Percentiles rank a stretch among this genome's conserved stretches.
These are phyloP conservation scores for Chionodraco myersi DNA, from an alignment of 2,113 vertebrate genomes.

Conservation along the genomic window DNA sequence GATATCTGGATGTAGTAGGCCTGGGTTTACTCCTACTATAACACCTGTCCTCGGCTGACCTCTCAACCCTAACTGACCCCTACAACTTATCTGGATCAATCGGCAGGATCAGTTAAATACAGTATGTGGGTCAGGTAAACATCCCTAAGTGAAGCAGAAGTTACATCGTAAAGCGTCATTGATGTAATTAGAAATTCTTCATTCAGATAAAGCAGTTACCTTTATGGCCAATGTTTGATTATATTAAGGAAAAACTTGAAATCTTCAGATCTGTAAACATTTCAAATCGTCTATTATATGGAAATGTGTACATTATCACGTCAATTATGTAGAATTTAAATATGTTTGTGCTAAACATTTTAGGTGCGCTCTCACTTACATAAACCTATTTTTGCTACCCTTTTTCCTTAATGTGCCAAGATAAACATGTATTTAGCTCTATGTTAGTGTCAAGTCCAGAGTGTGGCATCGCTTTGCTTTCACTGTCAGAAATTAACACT, in stretches of 20 bases:
- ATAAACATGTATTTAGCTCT: not conserved
- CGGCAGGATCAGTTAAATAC: not conserved
- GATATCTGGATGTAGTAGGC: conserved; percentile 68
- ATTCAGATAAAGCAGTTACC: not conserved
- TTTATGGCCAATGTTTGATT: not conserved
- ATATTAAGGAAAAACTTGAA: not conserved
- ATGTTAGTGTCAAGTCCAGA: not conserved
- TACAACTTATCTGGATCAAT: conserved; percentile 4
- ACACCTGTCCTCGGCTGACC: conserved; percentile 72
- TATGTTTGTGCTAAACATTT: not conserved
- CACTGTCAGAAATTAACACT: not conserved
- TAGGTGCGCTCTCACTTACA: too few species aligned
- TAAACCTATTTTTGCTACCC: not conserved
- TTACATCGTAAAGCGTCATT: not conserved
- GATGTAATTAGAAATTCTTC: too few species aligned
- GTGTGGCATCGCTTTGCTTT: not conserved
- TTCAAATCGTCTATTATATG: too few species aligned
- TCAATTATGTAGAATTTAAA: too few species aligned
- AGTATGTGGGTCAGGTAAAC: not conserved
- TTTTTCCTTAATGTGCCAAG: not conserved
- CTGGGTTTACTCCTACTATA: conserved; percentile 71
- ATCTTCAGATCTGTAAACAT: not conserved
- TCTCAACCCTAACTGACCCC: conserved; percentile 66
- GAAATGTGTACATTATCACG: too few species aligned
- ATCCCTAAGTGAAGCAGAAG: not conserved